Evolutionary conservation across 2,797 vertebrate species (phyloP), one percentile per base, ranked within the genome.

Genomic region (Pseudopleuronectes americanus): DNA sequence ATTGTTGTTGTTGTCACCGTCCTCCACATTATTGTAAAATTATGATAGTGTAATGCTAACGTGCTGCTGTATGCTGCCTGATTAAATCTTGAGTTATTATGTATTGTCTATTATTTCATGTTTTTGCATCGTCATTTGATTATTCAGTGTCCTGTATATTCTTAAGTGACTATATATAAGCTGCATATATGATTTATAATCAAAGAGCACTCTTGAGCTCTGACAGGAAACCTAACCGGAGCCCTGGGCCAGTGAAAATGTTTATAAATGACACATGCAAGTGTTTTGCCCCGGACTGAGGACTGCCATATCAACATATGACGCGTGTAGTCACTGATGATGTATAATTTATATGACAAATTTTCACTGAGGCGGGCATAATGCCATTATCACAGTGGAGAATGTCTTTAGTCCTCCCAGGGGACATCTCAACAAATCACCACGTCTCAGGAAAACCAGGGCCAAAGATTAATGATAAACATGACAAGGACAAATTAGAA

Each of bases 401-500:
- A 92, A 92, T 92, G 88, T 92, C 84, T 94, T 89, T 80, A 83
- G 83, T 87, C 91, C 76, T 89, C 92, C 79, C 85, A 41, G 55
- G 89, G 89, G 92, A 89, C 77, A 57, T 76, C 79, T 76, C 86
- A 89, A 89, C 90, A 93, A 94, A 94, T 94, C 90, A 91, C 83
- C 63, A 60, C 59, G 89, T 93, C 89, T 85, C 77, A 81, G 76
- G 86, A 84, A 85, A 88, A 87, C 73, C 80, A 75, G 79, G 93
- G 92, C 90, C 92, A 94, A 94, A 94, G 93, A 95, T 95, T 95
- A 94, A 93, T 94, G 93, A 93, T 93, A 94, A 94, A 95, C 90
- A 90, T 93, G 93, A 92, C 93, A 93, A 92, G 92, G 92, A 94
- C 92, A 94, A 94, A 94, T 93, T 93, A 92, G 89, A 93, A 91